Conservation (phyloP, 2,888 invertebrate genomes). For the Himalopsyche anomala region DNA sequence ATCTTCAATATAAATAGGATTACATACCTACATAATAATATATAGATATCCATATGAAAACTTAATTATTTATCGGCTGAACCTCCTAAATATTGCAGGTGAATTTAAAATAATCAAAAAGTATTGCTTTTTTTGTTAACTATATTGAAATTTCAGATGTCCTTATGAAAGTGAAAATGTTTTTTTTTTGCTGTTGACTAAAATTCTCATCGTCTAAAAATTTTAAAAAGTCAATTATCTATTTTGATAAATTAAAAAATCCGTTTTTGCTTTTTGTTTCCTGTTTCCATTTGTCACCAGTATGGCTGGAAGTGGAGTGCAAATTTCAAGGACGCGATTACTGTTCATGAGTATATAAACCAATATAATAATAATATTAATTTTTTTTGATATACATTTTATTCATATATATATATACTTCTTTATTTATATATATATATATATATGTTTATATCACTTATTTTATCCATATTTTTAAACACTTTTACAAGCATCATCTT, state of each 20-base stretch:
- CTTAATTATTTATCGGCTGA: no score
- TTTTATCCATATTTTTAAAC: slow-evolving; percentile 44
- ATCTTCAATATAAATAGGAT: no score
- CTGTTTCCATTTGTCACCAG: slow-evolving; percentile 77
- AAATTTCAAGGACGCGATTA: slow-evolving; percentile 97
- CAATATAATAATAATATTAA: slow-evolving; percentile 76
- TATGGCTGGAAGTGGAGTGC: slow-evolving; percentile 97
- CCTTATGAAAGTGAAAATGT: background rate
- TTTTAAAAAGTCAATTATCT: background rate
- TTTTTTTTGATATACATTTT: slow-evolving; percentile 71
- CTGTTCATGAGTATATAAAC: slow-evolving; percentile 88
- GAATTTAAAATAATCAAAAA: no score
- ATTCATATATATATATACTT: slow-evolving; percentile 66
- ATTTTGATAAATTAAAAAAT: slow-evolving; percentile 51
- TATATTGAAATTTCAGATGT: background rate
- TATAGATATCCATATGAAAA: no score
- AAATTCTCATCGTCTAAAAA: background rate
- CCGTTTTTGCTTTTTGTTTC: slow-evolving; percentile 70
- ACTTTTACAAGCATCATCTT: slow-evolving; percentile 30
- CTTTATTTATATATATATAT: slow-evolving; percentile 49
- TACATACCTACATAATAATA: no score
- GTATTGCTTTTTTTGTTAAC: background rate
- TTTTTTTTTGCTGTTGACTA: background rate
- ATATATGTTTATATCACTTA: slow-evolving; percentile 47
- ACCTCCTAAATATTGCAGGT: no score